Evolutionary conservation across 2,888 invertebrate species (phyloP), one percentile per base, ranked within the genome.

Genomic region (Aporophyla lueneburgensis): DNA sequence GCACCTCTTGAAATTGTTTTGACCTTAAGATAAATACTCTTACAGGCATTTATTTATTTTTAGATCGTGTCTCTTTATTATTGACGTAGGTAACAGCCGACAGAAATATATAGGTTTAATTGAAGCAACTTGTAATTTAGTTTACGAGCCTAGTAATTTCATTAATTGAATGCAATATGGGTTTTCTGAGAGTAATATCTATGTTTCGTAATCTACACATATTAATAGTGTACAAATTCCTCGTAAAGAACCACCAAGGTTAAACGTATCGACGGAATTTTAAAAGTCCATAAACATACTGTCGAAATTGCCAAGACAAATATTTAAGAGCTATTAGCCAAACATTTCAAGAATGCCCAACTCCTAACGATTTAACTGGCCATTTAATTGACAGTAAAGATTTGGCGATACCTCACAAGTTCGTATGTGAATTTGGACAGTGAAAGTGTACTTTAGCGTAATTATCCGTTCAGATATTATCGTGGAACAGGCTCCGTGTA

Each of bases 381-480:
- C 63, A 74, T 81, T 75, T 80, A 81, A 81, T 81, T 80, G 84
- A 59, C 87, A 71, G 76, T 68, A 66, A 81, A 87, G 84, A 88
- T 88, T 62, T 33, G 69, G 61, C 54, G 84, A 88, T 84, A 88
- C 71, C 51, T 76, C 75, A 72, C 54, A 81, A 77, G 76, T 83
- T 81, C 83, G 70, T 86, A 76, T 88, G 83, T 87, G 87, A 87
- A 85, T 86, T 87, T 88, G 70, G 83, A 58, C 85, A 85, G 88
- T 87, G 88, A 87, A 87, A 87, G 87, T 87, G 79, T 88, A 88
- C 80, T 84, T 81, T 77, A 63, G 46, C 76, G 75, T 86, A 87
- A 87, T 88, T 87, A 88, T 80, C 83, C 70, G 76, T 77, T 66
- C 78, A 76, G 87, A 87, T 87, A 78, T 80, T 87, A 88, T 87